phyloP scores from a whole-genome alignment of 2,113 vertebrate genomes.

The Pomatostomus ruficeps region DNA sequence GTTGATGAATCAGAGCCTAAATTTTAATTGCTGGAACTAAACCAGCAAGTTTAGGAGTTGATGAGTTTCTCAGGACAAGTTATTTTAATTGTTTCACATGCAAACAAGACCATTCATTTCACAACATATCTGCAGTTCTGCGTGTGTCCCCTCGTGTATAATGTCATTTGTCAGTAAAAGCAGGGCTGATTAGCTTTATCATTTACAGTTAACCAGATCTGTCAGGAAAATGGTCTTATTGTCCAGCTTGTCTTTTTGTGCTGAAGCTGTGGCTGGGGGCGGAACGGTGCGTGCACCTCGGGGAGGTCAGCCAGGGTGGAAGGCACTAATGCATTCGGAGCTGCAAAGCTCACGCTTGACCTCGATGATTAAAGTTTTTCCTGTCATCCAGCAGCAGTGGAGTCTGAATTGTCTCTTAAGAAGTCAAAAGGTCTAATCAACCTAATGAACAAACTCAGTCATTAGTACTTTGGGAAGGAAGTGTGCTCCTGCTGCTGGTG shows the following conservation, averaged over 20 bases:
- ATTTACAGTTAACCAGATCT: conserved; percentile 20
- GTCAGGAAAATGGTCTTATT: not conserved
- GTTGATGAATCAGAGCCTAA: not conserved
- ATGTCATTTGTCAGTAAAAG: conserved; percentile 6
- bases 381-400: conserved; percentile 27
- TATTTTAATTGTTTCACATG: not conserved
- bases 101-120: not conserved
- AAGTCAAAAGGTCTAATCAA: conserved; percentile 65
- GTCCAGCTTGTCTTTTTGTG: not conserved
- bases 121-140: not conserved
- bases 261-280: not conserved
- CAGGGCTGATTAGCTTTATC: conserved; percentile 24
- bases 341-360: conserved; percentile 53
- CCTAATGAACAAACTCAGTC: conserved; percentile 51
- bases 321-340: conserved; percentile 32
- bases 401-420: conserved; percentile 47
- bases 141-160: not conserved
- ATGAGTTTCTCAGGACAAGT: not conserved
- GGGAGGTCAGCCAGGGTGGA: not conserved
- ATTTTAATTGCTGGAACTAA: not conserved
- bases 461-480: conserved; percentile 29
- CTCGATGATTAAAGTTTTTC: conserved; percentile 32
- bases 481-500: not conserved
- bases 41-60: not conserved
- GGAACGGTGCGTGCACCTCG: not conserved